These are phyloP conservation scores for Pica pica DNA, from an alignment of 2,113 vertebrate genomes.

Conservation along the genomic window DNA sequence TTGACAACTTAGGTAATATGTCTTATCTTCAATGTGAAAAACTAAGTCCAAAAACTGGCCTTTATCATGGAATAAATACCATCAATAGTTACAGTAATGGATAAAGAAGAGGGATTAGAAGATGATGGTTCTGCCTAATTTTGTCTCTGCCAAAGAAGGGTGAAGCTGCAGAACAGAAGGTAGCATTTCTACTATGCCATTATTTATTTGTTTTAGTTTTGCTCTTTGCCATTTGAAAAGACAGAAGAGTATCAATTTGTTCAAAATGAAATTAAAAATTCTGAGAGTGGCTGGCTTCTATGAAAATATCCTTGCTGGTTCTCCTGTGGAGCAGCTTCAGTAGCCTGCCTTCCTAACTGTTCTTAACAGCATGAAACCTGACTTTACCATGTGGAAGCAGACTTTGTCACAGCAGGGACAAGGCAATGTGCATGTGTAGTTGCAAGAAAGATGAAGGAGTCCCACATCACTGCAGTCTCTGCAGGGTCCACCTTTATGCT, in stretches of 20 bases:
- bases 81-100: neutral
- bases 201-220: neutral
- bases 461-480: slow-evolving; percentile 42
- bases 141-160: neutral
- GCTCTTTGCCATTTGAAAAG: neutral
- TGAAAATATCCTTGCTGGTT: neutral
- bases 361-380: slow-evolving; percentile 27
- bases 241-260: neutral
- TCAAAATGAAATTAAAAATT: slow-evolving; percentile 40
- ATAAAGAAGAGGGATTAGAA: neutral
- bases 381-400: slow-evolving; percentile 36
- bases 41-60: neutral
- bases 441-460: slow-evolving; percentile 28
- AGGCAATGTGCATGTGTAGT: neutral
- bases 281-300: neutral
- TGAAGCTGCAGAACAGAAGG: neutral
- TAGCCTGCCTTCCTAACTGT: slow-evolving; percentile 42
- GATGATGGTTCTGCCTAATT: neutral
- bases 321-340: slow-evolving; percentile 40
- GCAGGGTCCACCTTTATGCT: slow-evolving; percentile 51
- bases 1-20: neutral
- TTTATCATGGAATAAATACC: neutral
- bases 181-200: neutral
- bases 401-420: slow-evolving; percentile 2
- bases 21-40: neutral